Conservation (phyloP, 2,113 vertebrate genomes). For the Muscicapa adusta region DNA sequence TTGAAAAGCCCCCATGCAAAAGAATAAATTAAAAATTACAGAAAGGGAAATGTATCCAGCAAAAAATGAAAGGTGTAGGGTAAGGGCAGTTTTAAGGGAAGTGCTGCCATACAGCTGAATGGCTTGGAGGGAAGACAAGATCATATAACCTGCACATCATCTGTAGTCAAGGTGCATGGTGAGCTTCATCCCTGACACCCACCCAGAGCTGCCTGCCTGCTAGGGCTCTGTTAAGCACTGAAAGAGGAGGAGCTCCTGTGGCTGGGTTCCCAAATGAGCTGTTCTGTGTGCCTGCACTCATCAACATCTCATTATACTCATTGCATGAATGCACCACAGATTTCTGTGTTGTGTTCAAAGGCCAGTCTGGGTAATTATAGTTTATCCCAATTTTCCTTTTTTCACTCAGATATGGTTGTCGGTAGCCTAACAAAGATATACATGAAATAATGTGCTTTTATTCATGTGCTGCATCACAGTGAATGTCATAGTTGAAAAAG, state of each 20-base stretch:
- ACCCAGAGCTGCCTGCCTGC: background rate
- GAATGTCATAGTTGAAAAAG: background rate
- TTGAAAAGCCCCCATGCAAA: background rate
- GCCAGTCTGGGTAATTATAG: background rate
- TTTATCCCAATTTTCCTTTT: background rate
- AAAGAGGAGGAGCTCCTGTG: background rate
- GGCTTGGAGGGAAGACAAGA: background rate
- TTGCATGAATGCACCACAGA: background rate
- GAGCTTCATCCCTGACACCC: background rate
- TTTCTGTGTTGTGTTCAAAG: background rate
- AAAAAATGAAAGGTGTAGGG: background rate
- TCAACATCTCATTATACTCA: background rate
- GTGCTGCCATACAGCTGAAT: background rate
- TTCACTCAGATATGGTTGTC: background rate
- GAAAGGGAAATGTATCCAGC: background rate
- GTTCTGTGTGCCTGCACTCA: background rate
- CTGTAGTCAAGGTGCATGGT: background rate
- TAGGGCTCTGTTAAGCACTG: background rate
- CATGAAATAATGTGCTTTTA: background rate
- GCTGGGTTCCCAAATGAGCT: background rate
- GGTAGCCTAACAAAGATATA: background rate
- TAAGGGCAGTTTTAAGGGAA: background rate
- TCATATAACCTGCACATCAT: rapidly evolving
- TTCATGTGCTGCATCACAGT: background rate
- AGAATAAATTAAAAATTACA: background rate